These are phyloP conservation scores for Drosophila anomelani DNA, from an alignment of 2,888 invertebrate species.

Conservation along the genomic window DNA sequence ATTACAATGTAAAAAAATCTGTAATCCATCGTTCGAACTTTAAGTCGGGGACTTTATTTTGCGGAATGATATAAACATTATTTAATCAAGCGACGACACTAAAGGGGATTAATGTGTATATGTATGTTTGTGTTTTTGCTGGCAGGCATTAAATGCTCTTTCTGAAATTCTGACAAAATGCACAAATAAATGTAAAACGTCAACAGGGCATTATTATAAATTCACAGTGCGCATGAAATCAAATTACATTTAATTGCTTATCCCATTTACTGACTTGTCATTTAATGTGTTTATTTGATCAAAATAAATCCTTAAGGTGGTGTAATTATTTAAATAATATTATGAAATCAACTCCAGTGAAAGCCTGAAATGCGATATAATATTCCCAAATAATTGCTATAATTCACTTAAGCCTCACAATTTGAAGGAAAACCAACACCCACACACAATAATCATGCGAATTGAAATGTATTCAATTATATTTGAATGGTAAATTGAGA, in stretches of 20 bases:
- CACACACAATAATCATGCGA: background rate
- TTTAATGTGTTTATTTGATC: conserved; percentile 2
- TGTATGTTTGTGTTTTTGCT: background rate
- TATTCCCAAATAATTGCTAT: conserved; percentile 12
- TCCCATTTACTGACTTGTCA: background rate
- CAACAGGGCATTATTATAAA: conserved; percentile 3
- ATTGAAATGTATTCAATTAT: conserved; percentile 10
- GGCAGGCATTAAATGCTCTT: conserved; percentile 1
- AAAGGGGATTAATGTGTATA: conserved; percentile 13
- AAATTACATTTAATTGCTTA: conserved; percentile 19
- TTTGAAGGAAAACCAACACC: background rate
- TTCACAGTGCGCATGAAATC: conserved; percentile 7
- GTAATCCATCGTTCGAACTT: conserved; percentile 21
- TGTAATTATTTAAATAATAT: background rate
- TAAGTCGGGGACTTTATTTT: conserved; percentile 9
- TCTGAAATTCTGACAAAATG: conserved; percentile 2
- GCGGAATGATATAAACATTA: conserved; percentile 15
- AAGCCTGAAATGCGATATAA: background rate
- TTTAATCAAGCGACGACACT: conserved; percentile 16
- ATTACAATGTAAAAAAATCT: conserved; percentile 25
- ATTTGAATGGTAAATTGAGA: conserved; percentile 5
- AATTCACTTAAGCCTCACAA: conserved; percentile 14
- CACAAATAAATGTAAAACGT: conserved; percentile 10
- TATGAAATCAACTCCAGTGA: background rate
- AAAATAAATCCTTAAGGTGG: conserved; percentile 8